phyloP scores from a whole-genome alignment of 1,140 invertebrate genomes.

The Diorhabda sublineata region DNA sequence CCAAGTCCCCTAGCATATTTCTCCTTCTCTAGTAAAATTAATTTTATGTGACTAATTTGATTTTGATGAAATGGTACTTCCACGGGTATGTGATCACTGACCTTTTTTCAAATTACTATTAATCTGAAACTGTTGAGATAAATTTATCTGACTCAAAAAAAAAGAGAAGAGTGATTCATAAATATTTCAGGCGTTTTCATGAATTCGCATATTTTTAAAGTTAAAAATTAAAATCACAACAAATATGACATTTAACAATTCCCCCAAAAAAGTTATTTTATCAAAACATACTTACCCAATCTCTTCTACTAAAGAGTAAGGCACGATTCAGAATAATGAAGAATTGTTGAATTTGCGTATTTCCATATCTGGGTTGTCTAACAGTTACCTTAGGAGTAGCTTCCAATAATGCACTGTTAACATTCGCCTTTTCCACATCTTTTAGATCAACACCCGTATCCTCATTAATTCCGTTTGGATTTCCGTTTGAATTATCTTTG shows the following conservation, averaged over 20 bases:
- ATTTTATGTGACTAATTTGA: background rate
- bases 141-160: too few species aligned
- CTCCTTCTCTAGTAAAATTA: background rate
- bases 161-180: too few species aligned
- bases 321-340: conserved; percentile 77
- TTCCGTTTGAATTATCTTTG: background rate
- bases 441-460: conserved; percentile 32
- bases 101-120: too few species aligned
- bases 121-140: too few species aligned
- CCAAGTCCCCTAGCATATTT: too few species aligned
- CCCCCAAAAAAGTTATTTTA: background rate
- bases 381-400: conserved; percentile 46
- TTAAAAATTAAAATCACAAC: too few species aligned
- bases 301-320: conserved; percentile 73
- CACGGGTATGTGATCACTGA: too few species aligned
- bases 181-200: too few species aligned
- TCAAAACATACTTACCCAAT: conserved; percentile 62
- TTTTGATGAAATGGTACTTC: background rate
- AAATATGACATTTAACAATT: too few species aligned
- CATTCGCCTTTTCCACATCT: conserved; percentile 59
- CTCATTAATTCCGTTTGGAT: background rate
- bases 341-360: conserved; percentile 71
- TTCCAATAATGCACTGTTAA: conserved; percentile 62
- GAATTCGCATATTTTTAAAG: too few species aligned
- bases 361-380: conserved; percentile 69